Conservation (phyloP, 2,888 invertebrate genomes). For the Lissonota sp. region DNA sequence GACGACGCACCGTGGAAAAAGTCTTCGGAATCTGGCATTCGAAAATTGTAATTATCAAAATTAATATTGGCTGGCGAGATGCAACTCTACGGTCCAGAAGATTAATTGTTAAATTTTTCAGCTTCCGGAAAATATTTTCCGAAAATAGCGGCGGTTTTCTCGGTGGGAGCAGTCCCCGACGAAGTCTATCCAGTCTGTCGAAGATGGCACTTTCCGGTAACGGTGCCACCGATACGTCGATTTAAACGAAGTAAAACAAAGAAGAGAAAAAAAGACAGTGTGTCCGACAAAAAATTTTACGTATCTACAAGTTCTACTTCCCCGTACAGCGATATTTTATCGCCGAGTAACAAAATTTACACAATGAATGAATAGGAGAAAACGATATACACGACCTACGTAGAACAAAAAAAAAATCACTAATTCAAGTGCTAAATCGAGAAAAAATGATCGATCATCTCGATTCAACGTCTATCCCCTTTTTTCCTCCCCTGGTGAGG, state of each 20-base stretch:
- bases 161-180: slow-evolving; percentile 91
- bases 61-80: not conserved
- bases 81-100: not conserved
- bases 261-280: slow-evolving; percentile 1
- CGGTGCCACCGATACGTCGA: slow-evolving; percentile 78
- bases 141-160: slow-evolving; percentile 88
- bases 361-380: slow-evolving; percentile 26
- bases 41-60: slow-evolving; percentile 92
- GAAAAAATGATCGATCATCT: slow-evolving; percentile 35
- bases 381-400: slow-evolving; percentile 29
- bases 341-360: slow-evolving; percentile 8
- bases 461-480: slow-evolving; percentile 41
- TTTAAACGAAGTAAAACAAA: slow-evolving; percentile 54
- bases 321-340: not conserved
- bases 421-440: slow-evolving; percentile 32
- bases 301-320: slow-evolving; percentile 2
- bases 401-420: slow-evolving; percentile 15
- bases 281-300: slow-evolving; percentile 12
- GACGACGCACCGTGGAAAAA: slow-evolving; percentile 98
- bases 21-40: slow-evolving; percentile 92
- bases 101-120: slow-evolving; percentile 79
- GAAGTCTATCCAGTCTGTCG: slow-evolving; percentile 91
- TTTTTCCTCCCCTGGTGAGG: slow-evolving; percentile 4
- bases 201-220: slow-evolving; percentile 88
- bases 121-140: slow-evolving; percentile 96